Base-by-base conservation (phyloP, 2,797 vertebrate genomes). In the Kryptolebias ocellatus region DNA sequence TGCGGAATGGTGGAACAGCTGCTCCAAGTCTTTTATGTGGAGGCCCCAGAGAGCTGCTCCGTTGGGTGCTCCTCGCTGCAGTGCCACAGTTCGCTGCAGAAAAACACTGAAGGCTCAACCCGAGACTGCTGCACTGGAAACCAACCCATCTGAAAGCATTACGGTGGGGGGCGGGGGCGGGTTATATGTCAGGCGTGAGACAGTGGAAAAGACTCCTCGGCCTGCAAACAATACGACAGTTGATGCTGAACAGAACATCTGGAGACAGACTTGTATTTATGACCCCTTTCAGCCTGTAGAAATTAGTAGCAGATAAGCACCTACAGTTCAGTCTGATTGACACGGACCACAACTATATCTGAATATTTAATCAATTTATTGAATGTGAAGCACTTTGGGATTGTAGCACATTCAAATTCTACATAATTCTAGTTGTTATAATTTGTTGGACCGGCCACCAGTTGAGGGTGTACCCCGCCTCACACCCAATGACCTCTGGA, bases 1-100 rank as follows among this genome's bases (percentile, higher is more conserved):
- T 67, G 59, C 76, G 84, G 78, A 86, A 84, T 79, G 84, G 79
- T 59, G 80, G 79, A 91, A 85, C 89, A 91, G 93, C 88, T 93
- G 91, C 77, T 83, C 53, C 50, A 37, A n/a, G 61, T 81, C 79
- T 82, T 84, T 84, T 75, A 79, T 78, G 65, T 75, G 72, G 62
- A 74, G 74, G 80, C 83, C 73, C 85, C 62, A 74, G 85, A 86
- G 82, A 88, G 86, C 81, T 51, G 64, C 64, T 72, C 81, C 66
- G 6, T 18, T n/a, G 63, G 70, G 86, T 72, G 73, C 44, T 64
- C 54, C 53, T 47, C 14, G 5, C 60, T 64, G 60, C 70, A 17
- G 57, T 29, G 68, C 71, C 67, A 73, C 73, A 62, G 59, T 74
- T 53, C 71, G 76, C 76, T 65, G 69, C 75, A 60, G 67, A 76